phyloP scores from a whole-genome alignment of 2,113 vertebrate species.

The Herpetotheres cachinnans region DNA sequence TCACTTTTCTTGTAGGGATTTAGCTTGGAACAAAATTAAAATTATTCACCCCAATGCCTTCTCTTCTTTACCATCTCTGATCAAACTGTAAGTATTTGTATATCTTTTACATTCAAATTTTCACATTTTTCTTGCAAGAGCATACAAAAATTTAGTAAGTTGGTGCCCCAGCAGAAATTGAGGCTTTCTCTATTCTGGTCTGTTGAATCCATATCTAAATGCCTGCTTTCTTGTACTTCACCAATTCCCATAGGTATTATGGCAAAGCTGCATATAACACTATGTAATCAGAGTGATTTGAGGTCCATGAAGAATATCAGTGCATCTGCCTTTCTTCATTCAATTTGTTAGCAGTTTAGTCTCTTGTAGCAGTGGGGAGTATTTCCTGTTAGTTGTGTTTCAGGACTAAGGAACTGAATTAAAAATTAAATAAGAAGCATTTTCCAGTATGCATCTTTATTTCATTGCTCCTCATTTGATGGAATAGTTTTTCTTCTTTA shows the following conservation, averaged over 20 bases:
- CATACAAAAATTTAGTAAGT: background rate
- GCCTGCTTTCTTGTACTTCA: background rate
- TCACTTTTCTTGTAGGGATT: conserved; percentile 77
- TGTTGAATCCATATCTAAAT: background rate
- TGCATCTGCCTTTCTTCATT: background rate
- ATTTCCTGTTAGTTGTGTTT: background rate
- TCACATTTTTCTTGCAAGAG: background rate
- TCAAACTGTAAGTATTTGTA: conserved; percentile 88
- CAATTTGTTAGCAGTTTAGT: background rate
- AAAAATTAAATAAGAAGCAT: background rate
- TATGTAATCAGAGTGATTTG: background rate
- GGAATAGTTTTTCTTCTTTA: background rate
- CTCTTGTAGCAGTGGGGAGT: background rate
- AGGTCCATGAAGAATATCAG: background rate
- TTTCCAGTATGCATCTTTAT: background rate
- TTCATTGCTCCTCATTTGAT: background rate
- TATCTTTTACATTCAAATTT: background rate
- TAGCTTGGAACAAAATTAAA: conserved; percentile 89
- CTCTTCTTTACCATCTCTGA: conserved; percentile 85
- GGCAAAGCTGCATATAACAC: background rate
- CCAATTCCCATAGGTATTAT: background rate
- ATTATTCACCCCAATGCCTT: conserved; percentile 82
- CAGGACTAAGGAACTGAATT: background rate
- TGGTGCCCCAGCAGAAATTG: background rate
- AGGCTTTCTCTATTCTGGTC: background rate